phyloP scores from a whole-genome alignment of 2,888 invertebrate species.

The Xanthostigma xanthostigma region DNA sequence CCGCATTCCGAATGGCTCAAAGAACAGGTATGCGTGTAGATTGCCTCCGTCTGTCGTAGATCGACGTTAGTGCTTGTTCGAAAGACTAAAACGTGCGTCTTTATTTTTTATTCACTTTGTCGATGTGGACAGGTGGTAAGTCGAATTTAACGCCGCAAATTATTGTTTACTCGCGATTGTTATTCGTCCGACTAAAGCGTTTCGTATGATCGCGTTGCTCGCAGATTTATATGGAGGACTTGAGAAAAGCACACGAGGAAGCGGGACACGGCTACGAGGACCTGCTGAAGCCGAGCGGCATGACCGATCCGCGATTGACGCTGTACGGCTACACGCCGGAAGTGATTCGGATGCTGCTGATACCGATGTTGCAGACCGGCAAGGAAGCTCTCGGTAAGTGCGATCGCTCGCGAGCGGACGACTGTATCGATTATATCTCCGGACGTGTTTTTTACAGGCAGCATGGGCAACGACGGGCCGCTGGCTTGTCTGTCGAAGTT shows the following conservation, averaged over 20 bases:
- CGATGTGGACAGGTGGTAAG: too few relatives aligned
- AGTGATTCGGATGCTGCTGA: conserved; percentile 79
- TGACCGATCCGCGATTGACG: conserved; percentile 69
- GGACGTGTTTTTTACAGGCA: conserved; percentile 38
- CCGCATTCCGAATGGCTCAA: conserved; percentile 85
- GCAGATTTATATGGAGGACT: conserved; percentile 70
- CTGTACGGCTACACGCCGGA: conserved; percentile 92
- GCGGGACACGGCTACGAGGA: conserved; percentile 24
- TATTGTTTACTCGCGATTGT: too few relatives aligned
- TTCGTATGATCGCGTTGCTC: not conserved
- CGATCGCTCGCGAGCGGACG: not conserved
- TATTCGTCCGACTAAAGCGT: too few relatives aligned
- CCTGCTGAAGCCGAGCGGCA: conserved; percentile 35
- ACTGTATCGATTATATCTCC: too few relatives aligned
- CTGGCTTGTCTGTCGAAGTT: conserved; percentile 91
- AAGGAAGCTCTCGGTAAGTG: conserved; percentile 42
- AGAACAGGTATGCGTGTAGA: conserved; percentile 53
- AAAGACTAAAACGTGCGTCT: too few relatives aligned
- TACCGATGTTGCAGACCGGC: conserved; percentile 85
- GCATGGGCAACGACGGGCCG: conserved; percentile 99
- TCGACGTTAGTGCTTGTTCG: too few relatives aligned
- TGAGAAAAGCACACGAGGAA: conserved; percentile 44
- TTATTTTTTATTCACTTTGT: too few relatives aligned
- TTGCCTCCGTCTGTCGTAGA: too few relatives aligned
- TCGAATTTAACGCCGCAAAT: too few relatives aligned